Evolutionary conservation across 2,797 vertebrate genomes (phyloP), one percentile per base, ranked within the genome.

Genomic region (Mionectes olivaceus): DNA sequence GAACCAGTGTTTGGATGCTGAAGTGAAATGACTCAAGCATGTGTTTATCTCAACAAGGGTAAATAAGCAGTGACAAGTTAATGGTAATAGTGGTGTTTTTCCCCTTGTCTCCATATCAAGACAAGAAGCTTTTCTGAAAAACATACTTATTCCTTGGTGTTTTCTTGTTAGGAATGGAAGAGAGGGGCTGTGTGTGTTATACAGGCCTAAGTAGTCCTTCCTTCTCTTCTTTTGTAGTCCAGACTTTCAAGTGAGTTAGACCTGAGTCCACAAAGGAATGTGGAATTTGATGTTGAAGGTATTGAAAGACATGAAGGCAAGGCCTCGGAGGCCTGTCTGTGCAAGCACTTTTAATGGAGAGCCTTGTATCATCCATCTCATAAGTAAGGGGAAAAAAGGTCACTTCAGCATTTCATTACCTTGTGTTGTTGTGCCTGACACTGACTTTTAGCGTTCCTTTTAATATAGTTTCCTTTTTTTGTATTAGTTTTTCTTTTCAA

Each of bases 21-120:
- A 87, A 93, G 71, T 87, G 71, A 83, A 87, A 71, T 85, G 46
- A 74, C 47, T 94, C 43, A 33, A 57, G 71, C 33, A 8, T 81
- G 28, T 69, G 35, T 91, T 95, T 91, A 75, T 93, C 90, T 92
- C 82, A 85, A 61, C 43, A 57, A 88, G 69, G 65, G 64, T 90
- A 91, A 91, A 86, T 91, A 91, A 88, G 61, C 47, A 41, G 67
- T 90, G 69, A 56, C 30, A 84, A 82, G 47, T 90, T 93, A 90
- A 87, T 83, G 47, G 63, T 84, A 41, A 75, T 59, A 56, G 50
- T 74, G 50, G n/a, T 19, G 41, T 53, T 84, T 52, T 68, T 0
- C 80, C 57, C 19, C 53, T 83, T 35, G 27, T 86, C 35, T 90
- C 50, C 33, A 7, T 86, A 90, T 52, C 64, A 90, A 82, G 71